These are phyloP conservation scores for Limenitis camilla DNA, from an alignment of 2,888 invertebrate genomes.

Conservation along the genomic window DNA sequence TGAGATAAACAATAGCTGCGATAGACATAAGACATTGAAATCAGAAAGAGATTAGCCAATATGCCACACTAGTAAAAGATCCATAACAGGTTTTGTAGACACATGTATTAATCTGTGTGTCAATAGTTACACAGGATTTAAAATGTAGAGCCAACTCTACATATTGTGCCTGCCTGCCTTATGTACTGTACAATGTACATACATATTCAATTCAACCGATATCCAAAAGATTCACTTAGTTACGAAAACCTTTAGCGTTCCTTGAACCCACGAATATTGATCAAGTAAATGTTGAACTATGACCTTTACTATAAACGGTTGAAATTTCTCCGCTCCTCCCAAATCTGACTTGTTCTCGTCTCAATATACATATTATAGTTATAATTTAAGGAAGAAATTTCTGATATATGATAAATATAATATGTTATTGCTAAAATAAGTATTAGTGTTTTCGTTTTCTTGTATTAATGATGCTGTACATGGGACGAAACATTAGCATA, in stretches of 20 bases:
- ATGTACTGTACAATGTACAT: not conserved
- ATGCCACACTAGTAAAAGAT: not conserved
- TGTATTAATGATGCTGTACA: not conserved
- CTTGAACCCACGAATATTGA: constrained; percentile 49
- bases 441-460: not conserved
- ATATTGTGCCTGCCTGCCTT: too few relatives aligned
- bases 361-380: not conserved
- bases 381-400: not conserved
- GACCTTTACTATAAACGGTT: constrained; percentile 49
- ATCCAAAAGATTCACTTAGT: not conserved
- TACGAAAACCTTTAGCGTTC: constrained; percentile 33
- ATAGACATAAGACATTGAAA: too few relatives aligned
- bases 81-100: not conserved
- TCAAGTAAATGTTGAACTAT: constrained; percentile 50
- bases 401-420: not conserved
- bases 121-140: too few relatives aligned
- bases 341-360: constrained; percentile 29
- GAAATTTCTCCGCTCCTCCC: constrained; percentile 33
- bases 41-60: not conserved
- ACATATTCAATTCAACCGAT: not conserved
- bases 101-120: not conserved
- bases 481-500: not conserved
- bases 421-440: not conserved
- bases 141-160: not conserved
- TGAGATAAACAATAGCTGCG: too few relatives aligned